Base-by-base conservation (phyloP, 2,797 vertebrate species). In the Glyptemys insculpta region DNA sequence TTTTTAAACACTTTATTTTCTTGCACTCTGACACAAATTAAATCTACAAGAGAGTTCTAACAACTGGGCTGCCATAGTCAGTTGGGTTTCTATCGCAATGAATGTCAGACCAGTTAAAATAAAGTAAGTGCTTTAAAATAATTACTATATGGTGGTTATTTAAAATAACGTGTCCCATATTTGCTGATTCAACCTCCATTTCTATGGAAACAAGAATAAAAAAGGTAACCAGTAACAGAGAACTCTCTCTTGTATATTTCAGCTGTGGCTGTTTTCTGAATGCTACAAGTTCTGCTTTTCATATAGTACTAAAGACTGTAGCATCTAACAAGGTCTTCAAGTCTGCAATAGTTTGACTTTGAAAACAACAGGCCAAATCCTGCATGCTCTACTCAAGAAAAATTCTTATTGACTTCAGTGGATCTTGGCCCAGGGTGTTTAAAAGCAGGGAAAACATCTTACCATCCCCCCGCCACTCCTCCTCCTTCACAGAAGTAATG, bases 41-140 rank as follows among this genome's bases (percentile, higher is more conserved):
- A 96, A 96, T 88, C 50, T 76, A 57, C 85, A 92, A 74, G 87
- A 96, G 90, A 94, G 91, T 96, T 96, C 95, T 96, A 97, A 96
- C 83, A 94, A 96, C 57, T 65, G 88, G 81, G 49, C 88, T 96
- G 95, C 89, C 93, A 53, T 86, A 83, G 74, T 89, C 72, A 57
- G 74, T 72, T 91, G 83, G 94, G 72, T 97, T 97, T 97, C 97
- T 97, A 95, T 97, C 95, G 96, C 95, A 97, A 97, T 97, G 54
- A 88, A 93, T 79, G 91, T 94, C 91, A 93, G 82, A 79, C 47
- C 4, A 0, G n/a, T 88, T 96, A 91, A 97, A 97, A 96, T 88
- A 96, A 96, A 96, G 82, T 62, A 65, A 78, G 86, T 54, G 52
- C 74, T 93, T 95, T 94, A 89, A 91, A 96, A 86, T 95, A 97